A percentile compares a stretch with the other conserved stretches of the same genome.
These are phyloP conservation scores for Cichlasoma orientale DNA, from an alignment of 2,797 vertebrate species.

Conservation along the genomic window DNA sequence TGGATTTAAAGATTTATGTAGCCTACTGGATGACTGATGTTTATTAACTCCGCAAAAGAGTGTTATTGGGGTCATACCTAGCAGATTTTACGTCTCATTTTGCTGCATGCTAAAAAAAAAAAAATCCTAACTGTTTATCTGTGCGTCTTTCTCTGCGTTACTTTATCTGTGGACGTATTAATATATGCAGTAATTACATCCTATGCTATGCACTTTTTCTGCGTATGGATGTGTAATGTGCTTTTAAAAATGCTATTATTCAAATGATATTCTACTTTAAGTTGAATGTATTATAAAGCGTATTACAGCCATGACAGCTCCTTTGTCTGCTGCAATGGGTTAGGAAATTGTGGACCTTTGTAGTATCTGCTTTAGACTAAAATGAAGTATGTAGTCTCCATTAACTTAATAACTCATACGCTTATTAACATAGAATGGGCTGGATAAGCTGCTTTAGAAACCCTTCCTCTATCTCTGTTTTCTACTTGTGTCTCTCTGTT, in stretches of 20 bases:
- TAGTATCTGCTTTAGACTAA: slow-evolving; percentile 12
- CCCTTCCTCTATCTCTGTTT: neutral
- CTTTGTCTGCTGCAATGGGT: slow-evolving; percentile 10
- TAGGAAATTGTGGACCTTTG: slow-evolving; percentile 23
- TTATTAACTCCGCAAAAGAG: neutral
- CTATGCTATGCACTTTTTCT: neutral
- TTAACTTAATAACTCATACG: slow-evolving; percentile 43
- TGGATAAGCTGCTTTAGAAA: slow-evolving; percentile 39
- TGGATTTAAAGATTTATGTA: neutral
- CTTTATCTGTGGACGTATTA: neutral
- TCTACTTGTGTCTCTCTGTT: neutral
- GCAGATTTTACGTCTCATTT: neutral
- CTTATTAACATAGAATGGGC: slow-evolving; percentile 33
- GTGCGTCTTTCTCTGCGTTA: neutral
- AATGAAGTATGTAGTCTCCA: slow-evolving; percentile 28
- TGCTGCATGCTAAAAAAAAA: neutral
- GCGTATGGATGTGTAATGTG: neutral
- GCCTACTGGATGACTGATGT: neutral
- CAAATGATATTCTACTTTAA: slow-evolving; percentile 17
- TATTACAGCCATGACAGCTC: slow-evolving; percentile 1
- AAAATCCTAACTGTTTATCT: neutral
- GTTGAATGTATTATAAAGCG: slow-evolving; percentile 36
- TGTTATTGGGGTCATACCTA: no score
- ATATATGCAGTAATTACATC: neutral
- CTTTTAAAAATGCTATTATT: slow-evolving; percentile 30